These are phyloP conservation scores for Torymus texanus DNA, from an alignment of 2,888 invertebrate genomes.

Conservation along the genomic window DNA sequence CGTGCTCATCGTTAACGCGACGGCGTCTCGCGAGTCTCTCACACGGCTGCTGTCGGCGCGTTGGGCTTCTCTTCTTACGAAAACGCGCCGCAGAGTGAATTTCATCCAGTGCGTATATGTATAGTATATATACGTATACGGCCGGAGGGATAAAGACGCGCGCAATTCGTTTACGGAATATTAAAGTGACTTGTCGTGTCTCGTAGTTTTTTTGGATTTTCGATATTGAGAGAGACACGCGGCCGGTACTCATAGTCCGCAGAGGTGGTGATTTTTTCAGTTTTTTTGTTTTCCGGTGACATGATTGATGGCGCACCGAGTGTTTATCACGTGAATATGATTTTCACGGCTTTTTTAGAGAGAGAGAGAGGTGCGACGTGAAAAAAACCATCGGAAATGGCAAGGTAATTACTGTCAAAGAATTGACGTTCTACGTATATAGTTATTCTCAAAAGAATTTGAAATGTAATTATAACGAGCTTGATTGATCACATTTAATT, in stretches of 20 bases:
- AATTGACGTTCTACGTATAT: too few relatives aligned
- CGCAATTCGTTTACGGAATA: constrained; percentile 47
- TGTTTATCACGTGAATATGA: constrained; percentile 15
- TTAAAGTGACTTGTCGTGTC: constrained; percentile 11
- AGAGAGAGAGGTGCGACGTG: background rate
- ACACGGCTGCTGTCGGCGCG: background rate
- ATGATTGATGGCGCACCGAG: constrained; percentile 30
- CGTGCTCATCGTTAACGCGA: background rate
- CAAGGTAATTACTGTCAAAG: too few relatives aligned
- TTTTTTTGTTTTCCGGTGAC: constrained; percentile 43
- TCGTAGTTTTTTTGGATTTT: background rate
- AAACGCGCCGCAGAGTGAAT: background rate
- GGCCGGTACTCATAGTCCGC: background rate
- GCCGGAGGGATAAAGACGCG: background rate
- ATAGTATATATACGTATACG: too few relatives aligned
- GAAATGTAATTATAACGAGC: too few relatives aligned
- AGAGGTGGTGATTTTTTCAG: constrained; percentile 1
- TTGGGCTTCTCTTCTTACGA: background rate
- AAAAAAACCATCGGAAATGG: too few relatives aligned
- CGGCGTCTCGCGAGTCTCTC: constrained; percentile 15
- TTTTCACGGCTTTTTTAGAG: constrained; percentile 14
- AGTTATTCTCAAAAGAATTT: too few relatives aligned
- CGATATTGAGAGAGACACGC: background rate
- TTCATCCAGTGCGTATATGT: too few relatives aligned
- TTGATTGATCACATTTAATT: too few relatives aligned